Evolutionary conservation across 2,113 vertebrate genomes (phyloP).

Genomic region (Eudorcas thomsonii): DNA sequence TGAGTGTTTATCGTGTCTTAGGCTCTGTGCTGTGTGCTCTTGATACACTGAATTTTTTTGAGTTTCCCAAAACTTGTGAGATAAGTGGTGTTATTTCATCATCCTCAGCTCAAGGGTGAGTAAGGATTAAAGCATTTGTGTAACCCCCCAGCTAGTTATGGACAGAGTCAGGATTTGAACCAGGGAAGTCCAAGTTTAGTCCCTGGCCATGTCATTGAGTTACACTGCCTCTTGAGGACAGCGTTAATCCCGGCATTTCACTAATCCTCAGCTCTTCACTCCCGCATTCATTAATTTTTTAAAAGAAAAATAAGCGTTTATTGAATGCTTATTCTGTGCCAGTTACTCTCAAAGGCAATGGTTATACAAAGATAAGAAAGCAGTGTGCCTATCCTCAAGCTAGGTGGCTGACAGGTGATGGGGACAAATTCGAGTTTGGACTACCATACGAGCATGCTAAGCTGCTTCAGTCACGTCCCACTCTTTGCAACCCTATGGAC

Average conservation of each 20-base stretch:
- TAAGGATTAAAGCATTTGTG: background rate
- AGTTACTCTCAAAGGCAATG: background rate
- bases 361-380: background rate
- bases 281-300: background rate
- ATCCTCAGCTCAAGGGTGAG: background rate
- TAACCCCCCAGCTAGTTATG: background rate
- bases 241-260: background rate
- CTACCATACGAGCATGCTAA: background rate
- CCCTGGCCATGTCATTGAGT: background rate
- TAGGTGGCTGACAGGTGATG: background rate
- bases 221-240: background rate
- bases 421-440: background rate
- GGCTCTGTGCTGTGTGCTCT: background rate
- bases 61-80: background rate
- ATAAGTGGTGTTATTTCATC: background rate
- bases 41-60: background rate
- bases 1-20: background rate
- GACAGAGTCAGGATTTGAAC: background rate
- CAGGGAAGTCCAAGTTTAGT: background rate
- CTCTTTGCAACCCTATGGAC: background rate
- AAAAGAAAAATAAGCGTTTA: background rate
- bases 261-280: background rate
- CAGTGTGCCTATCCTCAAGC: background rate
- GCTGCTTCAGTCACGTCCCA: background rate
- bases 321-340: background rate